These are phyloP conservation scores for Meriones psammophilus DNA, from an alignment of 2,797 vertebrate species.

Conservation along the genomic window DNA sequence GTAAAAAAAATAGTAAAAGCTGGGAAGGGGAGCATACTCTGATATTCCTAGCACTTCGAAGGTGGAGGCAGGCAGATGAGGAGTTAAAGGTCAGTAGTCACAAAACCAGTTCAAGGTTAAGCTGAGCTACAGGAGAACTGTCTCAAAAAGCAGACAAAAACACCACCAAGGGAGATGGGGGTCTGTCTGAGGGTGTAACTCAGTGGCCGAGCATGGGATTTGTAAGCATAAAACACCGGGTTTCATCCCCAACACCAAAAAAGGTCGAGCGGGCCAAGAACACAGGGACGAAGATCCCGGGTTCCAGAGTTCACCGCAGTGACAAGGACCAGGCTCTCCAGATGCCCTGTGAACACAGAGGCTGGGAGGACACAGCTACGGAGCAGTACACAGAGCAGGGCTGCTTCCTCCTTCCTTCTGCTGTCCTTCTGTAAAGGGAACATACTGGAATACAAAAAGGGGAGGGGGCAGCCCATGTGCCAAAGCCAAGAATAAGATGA, in stretches of 20 bases:
- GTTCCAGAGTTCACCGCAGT: not conserved
- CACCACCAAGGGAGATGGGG: not conserved
- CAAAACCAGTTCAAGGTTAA: not conserved
- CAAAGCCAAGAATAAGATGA: slow-evolving; percentile 3
- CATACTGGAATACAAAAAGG: not conserved
- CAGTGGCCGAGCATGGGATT: not conserved
- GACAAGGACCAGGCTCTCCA: not conserved
- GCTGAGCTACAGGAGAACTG: not conserved
- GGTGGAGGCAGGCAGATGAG: not conserved
- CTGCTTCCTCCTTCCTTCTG: not conserved
- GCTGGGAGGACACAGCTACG: not conserved
- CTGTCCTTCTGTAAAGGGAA: not conserved
- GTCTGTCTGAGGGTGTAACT: too few species aligned
- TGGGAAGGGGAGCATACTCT: not conserved
- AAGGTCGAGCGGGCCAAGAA: not conserved
- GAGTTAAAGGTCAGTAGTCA: not conserved
- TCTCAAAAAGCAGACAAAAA: slow-evolving; percentile 17
- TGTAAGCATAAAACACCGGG: too few species aligned
- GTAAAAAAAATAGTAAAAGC: not conserved
- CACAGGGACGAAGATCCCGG: not conserved
- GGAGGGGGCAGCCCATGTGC: not conserved
- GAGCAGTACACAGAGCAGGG: not conserved
- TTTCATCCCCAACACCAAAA: not conserved
- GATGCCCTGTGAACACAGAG: not conserved
- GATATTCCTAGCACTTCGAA: not conserved